Base-by-base conservation (phyloP, 2,113 vertebrate genomes). In the Caretta caretta region DNA sequence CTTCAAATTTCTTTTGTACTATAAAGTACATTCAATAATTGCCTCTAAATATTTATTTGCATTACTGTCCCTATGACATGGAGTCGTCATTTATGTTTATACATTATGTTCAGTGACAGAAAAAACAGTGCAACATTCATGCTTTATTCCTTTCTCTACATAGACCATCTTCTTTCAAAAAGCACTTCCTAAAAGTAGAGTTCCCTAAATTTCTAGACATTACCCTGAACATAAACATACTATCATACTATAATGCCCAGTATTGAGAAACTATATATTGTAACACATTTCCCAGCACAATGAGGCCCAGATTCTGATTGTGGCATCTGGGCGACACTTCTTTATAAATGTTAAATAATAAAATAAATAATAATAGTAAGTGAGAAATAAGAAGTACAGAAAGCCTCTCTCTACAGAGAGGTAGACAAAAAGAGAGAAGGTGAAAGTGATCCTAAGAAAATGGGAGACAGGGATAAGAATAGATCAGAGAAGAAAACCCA, bases 121-220 rank as follows among this genome's bases (percentile, higher is more conserved):
- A 13, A 27, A 11, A 25, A 57, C 24, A 56, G 20, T 3, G 5
- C 62, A 5, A 10, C 8, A 35, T 8, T 72, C n/a, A 53, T 75
- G 54, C 3, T 5, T n/a, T 35, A 48, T 7, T 46, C 31, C 72
- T 80, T 25, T 22, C 11, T 80, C 38, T 46, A 72, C 9, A 75
- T 1, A 31, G 17, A 42, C 29, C 24, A 54, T 72, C n/a, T 38
- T 5, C 0, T 0, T 7, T 49, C 31, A n/a, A 1, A 1, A 50
- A 12, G 27, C 31, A n/a, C 4, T 25, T 22, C 31, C 59, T n/a
- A 3, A 65, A n/a, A n/a, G 29, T 20, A 84, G 10, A 50, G 13
- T 35, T 51, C 59, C 31, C 46, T n/a, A 38, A n/a, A 62, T 27
- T 31, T 35, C 49, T 17, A 22, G 27, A 31, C 38, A 83, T 59